Conservation (phyloP, 2,113 vertebrate genomes). For the Sander vitreus region DNA sequence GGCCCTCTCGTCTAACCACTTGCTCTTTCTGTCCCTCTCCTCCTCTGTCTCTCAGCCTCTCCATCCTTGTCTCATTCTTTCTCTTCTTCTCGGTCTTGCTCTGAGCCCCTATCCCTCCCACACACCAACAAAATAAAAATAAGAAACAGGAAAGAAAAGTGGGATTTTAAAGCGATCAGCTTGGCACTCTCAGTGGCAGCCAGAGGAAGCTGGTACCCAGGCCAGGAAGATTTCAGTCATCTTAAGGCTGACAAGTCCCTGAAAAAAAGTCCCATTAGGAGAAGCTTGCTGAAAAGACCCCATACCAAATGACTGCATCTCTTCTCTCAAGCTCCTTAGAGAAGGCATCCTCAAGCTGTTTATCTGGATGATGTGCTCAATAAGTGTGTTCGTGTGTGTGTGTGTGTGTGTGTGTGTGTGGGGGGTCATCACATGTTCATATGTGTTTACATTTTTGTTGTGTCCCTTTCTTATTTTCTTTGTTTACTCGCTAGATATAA, state of each 20-base stretch:
- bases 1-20: conserved; percentile 85
- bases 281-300: conserved; percentile 77
- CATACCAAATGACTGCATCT: conserved; percentile 72
- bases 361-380: conserved; percentile 75
- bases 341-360: conserved; percentile 72
- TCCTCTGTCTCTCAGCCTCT: conserved; percentile 62
- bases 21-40: conserved; percentile 73
- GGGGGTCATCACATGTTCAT: conserved; percentile 33
- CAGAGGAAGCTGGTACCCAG: conserved; percentile 69
- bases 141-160: conserved; percentile 33
- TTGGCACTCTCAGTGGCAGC: conserved; percentile 73
- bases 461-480: background rate
- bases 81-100: conserved; percentile 71
- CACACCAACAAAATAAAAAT: conserved; percentile 36
- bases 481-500: conserved; percentile 8
- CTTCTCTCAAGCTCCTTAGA: conserved; percentile 80
- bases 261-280: conserved; percentile 83
- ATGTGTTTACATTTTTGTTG: conserved; percentile 28
- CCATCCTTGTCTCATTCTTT: conserved; percentile 80
- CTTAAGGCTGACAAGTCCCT: conserved; percentile 82
- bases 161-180: conserved; percentile 77
- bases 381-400: conserved; percentile 55
- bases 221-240: conserved; percentile 82
- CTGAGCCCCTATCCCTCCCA: conserved; percentile 79
- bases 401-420: conserved; percentile 18